A percentile compares a stretch with the other conserved stretches of the same genome.
These are phyloP conservation scores for Molorchus minor DNA, from an alignment of 2,888 invertebrate species.

Conservation along the genomic window DNA sequence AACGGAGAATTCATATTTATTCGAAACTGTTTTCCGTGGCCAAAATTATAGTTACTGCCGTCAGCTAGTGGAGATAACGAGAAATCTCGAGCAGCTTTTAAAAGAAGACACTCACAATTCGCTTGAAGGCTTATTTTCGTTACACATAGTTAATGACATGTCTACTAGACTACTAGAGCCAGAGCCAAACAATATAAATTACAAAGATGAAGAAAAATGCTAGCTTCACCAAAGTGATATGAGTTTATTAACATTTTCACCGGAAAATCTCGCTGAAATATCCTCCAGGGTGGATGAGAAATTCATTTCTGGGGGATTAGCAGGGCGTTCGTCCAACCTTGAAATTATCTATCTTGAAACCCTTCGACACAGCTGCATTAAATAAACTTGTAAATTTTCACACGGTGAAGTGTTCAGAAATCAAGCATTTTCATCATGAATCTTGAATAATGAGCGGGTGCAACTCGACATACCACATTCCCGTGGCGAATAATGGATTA, in stretches of 20 bases:
- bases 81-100: not conserved
- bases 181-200: slow-evolving; percentile 20
- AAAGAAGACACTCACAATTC: not conserved
- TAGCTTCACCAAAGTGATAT: slow-evolving; percentile 19
- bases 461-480: not conserved
- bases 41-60: too few relatives aligned
- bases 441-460: not conserved
- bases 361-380: slow-evolving; percentile 17
- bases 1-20: too few relatives aligned
- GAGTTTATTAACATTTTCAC: slow-evolving; percentile 28
- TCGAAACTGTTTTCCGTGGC: too few relatives aligned
- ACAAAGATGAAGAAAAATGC: slow-evolving; percentile 23
- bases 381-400: slow-evolving; percentile 20
- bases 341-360: slow-evolving; percentile 32
- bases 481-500: too few relatives aligned
- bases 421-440: not conserved
- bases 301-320: slow-evolving; percentile 26
- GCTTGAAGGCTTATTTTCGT: not conserved
- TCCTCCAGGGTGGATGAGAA: slow-evolving; percentile 20
- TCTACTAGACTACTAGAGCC: not conserved
- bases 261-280: slow-evolving; percentile 12
- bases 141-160: not conserved
- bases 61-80: too few relatives aligned
- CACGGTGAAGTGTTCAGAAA: not conserved
- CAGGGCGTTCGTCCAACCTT: slow-evolving; percentile 21